Evolutionary conservation across 2,888 invertebrate species (phyloP).

Genomic region (Malthinus flaveolus): DNA sequence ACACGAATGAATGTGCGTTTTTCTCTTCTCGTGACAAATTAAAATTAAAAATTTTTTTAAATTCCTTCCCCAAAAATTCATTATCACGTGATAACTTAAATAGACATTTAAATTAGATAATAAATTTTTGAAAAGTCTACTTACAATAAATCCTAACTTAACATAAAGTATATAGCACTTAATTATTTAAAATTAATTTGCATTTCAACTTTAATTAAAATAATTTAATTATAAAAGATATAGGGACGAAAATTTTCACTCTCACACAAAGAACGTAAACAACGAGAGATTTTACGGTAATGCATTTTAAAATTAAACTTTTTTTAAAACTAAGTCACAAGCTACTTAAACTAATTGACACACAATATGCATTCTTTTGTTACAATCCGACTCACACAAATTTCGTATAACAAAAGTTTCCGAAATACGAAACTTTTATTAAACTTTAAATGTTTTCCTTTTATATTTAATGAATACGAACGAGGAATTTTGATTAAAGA

Average conservation of each 20-base stretch:
- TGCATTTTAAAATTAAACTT: background rate
- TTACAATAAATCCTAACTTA: no score
- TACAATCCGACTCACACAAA: no score
- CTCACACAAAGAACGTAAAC: no score
- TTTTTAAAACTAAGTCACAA: constrained; percentile 4
- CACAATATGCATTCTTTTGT: constrained; percentile 10
- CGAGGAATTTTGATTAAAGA: constrained; percentile 13
- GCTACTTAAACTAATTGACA: constrained; percentile 16
- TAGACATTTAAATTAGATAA: constrained; percentile 3
- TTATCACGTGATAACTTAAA: constrained; percentile 4
- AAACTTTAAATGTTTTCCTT: constrained; percentile 14
- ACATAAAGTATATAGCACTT: background rate
- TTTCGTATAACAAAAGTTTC: constrained; percentile 1
- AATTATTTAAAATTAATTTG: constrained; percentile 1
- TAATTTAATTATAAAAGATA: background rate
- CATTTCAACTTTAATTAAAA: background rate
- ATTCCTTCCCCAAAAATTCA: constrained; percentile 1
- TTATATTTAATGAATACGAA: constrained; percentile 13
- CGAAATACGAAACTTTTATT: constrained; percentile 8
- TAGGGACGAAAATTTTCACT: no score
- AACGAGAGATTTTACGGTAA: background rate
- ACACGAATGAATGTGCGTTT: no score
- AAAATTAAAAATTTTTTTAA: no score
- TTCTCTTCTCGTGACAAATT: no score
- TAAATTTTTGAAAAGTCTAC: constrained; percentile 2